Conservation (phyloP, 2,113 vertebrate species). For the Corythoichthys intestinalis region DNA sequence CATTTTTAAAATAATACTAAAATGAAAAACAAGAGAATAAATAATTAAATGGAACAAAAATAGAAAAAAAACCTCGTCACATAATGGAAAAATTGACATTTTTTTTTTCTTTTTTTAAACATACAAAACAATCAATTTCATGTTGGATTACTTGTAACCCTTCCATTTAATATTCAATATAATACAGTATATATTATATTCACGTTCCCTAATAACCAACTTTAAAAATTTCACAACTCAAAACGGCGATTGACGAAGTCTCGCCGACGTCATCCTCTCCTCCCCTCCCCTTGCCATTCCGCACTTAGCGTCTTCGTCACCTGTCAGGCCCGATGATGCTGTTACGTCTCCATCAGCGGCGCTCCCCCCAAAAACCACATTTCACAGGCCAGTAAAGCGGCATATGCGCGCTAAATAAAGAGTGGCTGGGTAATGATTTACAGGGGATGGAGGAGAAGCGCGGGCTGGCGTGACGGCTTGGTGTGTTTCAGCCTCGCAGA, state of each 20-base stretch:
- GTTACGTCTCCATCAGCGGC: slow-evolving; percentile 65
- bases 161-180: too few relatives aligned
- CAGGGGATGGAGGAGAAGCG: slow-evolving; percentile 37
- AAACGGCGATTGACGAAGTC: not conserved
- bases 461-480: slow-evolving; percentile 65
- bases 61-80: too few relatives aligned
- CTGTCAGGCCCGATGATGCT: slow-evolving; percentile 63
- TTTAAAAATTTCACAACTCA: too few relatives aligned
- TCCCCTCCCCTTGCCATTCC: slow-evolving; percentile 34
- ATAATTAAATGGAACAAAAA: too few relatives aligned
- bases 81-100: too few relatives aligned
- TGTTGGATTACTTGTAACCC: too few relatives aligned
- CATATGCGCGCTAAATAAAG: slow-evolving; percentile 73
- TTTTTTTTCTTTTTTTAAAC: too few relatives aligned
- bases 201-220: too few relatives aligned
- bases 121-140: too few relatives aligned
- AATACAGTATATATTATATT: too few relatives aligned
- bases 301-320: slow-evolving; percentile 56
- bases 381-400: slow-evolving; percentile 74
- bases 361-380: slow-evolving; percentile 66
- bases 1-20: too few relatives aligned
- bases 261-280: slow-evolving; percentile 6
- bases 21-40: too few relatives aligned
- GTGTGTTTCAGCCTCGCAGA: slow-evolving; percentile 65
- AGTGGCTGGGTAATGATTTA: slow-evolving; percentile 73